Evolutionary conservation across 2,113 vertebrate species (phyloP).

Genomic region (Brienomyrus brachyistius): DNA sequence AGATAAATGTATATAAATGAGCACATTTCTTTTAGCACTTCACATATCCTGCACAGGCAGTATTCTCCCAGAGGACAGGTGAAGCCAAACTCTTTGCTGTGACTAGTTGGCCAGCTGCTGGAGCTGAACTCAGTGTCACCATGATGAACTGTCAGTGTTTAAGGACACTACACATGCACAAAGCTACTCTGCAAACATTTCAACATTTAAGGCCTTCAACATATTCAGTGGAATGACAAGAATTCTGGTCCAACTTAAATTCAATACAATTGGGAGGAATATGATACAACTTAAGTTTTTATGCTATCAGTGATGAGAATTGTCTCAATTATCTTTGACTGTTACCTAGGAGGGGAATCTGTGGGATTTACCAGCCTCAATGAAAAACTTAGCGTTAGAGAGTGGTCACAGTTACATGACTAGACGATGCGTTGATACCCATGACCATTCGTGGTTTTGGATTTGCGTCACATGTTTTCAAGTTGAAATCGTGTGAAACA

Average conservation of each 20-base stretch:
- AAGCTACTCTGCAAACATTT: neutral
- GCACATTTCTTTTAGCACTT: neutral
- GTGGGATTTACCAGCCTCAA: neutral
- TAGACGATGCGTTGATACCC: neutral
- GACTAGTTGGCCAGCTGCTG: neutral
- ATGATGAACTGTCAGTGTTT: neutral
- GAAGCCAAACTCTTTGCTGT: neutral
- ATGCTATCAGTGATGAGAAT: neutral
- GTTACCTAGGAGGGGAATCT: neutral
- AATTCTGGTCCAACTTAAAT: neutral
- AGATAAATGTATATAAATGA: neutral
- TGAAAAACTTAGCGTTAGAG: neutral
- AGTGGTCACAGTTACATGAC: neutral
- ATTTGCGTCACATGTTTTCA: constrained; percentile 2
- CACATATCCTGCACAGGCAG: neutral
- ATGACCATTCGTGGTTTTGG: neutral
- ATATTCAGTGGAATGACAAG: neutral
- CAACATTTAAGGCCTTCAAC: neutral
- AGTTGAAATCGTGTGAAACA: neutral
- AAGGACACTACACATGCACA: neutral
- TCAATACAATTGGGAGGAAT: neutral
- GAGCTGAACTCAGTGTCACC: neutral
- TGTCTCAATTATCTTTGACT: neutral
- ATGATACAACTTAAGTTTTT: neutral
- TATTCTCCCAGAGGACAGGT: neutral